Base-by-base conservation (phyloP, 2,113 vertebrate species). In the Progne subis region DNA sequence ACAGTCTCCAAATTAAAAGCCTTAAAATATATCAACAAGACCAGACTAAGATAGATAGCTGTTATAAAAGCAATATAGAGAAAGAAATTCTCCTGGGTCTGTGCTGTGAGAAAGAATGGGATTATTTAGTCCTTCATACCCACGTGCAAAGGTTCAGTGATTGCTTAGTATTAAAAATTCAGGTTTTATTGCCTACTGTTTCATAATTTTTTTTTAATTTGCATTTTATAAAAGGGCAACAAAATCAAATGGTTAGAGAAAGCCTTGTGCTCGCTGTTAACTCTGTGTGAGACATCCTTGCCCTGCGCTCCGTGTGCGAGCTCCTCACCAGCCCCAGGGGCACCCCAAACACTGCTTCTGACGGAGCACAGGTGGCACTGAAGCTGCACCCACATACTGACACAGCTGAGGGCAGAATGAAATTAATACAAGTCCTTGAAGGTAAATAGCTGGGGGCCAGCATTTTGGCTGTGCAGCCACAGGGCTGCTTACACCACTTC, bases 1-100 rank as follows among this genome's bases (percentile, higher is more conserved):
- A 94, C 90, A 92, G 61, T 29, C 19, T 87, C 81, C 88, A 96
- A 96, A 96, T 96, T 96, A 97, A 97, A 96, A 96, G 93, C 88
- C 78, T 96, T 95, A 96, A 96, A 96, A 96, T 95, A 80, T 92
- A 96, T 90, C 96, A 97, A 88, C 95, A 92, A 95, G 96, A 97
- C 72, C 88, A 97, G 95, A 94, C 88, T 93, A 94, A 96, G 96
- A 97, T 7, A 97, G 93, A 96, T 96, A 96, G 94, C 95, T 95
- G 95, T 96, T 96, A 95, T 94, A 96, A 97, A 96, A 96, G 72
- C 94, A 95, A 88, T 92, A 92, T 84, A 95, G 88, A 74, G 81
- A 95, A 82, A 94, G 91, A 88, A 95, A 96, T 82, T 77, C 91
- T 96, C 95, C 85, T 89, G 82, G 61, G 78, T 82, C 65, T 91